Percentiles rank a stretch among this genome's conserved stretches.
These are phyloP conservation scores for Dicentrarchus labrax DNA, from an alignment of 2,113 vertebrate genomes.

Conservation along the genomic window DNA sequence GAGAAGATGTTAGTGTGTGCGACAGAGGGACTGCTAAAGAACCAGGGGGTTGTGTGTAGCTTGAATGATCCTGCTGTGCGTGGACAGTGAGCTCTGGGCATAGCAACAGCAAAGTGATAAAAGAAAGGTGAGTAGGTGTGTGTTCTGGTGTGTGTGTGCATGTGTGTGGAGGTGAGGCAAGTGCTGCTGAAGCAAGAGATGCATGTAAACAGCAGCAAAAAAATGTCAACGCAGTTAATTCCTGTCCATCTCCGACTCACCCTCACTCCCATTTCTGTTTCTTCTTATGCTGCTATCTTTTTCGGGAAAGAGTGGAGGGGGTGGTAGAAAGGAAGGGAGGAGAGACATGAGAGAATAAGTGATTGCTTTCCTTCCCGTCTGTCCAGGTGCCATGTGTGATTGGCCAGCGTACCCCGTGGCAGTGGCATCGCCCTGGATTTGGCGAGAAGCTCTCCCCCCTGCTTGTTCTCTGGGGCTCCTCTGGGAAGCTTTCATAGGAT, in stretches of 20 bases:
- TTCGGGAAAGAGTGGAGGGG: neutral
- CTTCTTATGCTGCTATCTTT: constrained; percentile 41
- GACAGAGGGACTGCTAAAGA: constrained; percentile 71
- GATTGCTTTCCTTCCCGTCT: constrained; percentile 68
- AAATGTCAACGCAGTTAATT: constrained; percentile 62
- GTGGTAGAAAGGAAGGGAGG: neutral
- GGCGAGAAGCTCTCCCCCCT: constrained; percentile 62
- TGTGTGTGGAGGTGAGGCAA: constrained; percentile 26
- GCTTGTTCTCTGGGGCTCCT: constrained; percentile 67
- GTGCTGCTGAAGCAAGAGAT: constrained; percentile 48
- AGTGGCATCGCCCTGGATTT: constrained; percentile 72
- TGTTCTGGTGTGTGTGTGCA: constrained; percentile 21
- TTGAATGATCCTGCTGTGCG: constrained; percentile 68
- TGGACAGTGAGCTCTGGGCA: constrained; percentile 71
- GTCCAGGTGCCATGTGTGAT: constrained; percentile 80
- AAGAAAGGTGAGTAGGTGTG: constrained; percentile 77
- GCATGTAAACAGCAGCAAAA: constrained; percentile 60
- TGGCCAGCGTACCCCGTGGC: constrained; percentile 69
- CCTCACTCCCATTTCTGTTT: constrained; percentile 26
- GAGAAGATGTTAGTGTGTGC: constrained; percentile 68
- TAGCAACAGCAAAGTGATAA: constrained; percentile 76
- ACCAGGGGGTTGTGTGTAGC: constrained; percentile 68
- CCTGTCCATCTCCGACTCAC: constrained; percentile 31
- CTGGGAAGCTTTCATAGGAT: constrained; percentile 78
- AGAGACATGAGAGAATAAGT: constrained; percentile 64